A percentile compares a stretch with the other conserved stretches of the same genome.
phyloP scores from a whole-genome alignment of 2,113 vertebrate genomes.

The Neomonachus schauinslandi region DNA sequence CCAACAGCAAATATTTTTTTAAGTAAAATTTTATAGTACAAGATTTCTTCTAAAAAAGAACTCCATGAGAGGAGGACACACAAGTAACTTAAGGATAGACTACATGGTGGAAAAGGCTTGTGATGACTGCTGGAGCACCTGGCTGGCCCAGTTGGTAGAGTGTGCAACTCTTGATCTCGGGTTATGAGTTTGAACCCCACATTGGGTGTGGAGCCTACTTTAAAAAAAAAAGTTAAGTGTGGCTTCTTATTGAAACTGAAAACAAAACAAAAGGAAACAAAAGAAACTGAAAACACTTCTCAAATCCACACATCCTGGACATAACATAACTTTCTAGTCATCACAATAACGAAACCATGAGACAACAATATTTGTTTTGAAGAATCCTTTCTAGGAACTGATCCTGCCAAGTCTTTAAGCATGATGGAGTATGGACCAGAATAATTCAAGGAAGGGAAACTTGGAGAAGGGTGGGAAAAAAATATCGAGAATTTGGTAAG shows the following conservation, averaged over 20 bases:
- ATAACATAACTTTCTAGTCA: not conserved
- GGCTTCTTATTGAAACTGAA: constrained; percentile 18
- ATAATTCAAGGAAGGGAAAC: not conserved
- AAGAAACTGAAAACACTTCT: constrained; percentile 30
- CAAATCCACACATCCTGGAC: not conserved
- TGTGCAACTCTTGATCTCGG: not conserved
- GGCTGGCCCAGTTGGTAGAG: not conserved
- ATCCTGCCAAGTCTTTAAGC: not conserved
- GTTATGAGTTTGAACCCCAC: not conserved
- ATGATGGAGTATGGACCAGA: not conserved
- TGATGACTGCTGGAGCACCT: not conserved
- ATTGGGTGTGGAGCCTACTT: not conserved
- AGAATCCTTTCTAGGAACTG: not conserved
- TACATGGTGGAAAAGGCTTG: not conserved
- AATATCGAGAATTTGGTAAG: not conserved
- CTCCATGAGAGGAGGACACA: not conserved
- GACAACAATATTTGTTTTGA: not conserved
- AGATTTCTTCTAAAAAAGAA: not conserved
- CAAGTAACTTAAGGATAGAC: not conserved
- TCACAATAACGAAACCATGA: not conserved
- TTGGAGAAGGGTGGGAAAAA: not conserved
- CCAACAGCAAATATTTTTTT: not conserved
- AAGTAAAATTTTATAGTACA: not conserved
- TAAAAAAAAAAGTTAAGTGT: not conserved
- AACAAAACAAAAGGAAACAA: not conserved